A percentile compares a stretch with the other conserved stretches of the same genome.
These are phyloP conservation scores for Atta cephalotes DNA, from an alignment of 1,140 invertebrate genomes.

Conservation along the genomic window DNA sequence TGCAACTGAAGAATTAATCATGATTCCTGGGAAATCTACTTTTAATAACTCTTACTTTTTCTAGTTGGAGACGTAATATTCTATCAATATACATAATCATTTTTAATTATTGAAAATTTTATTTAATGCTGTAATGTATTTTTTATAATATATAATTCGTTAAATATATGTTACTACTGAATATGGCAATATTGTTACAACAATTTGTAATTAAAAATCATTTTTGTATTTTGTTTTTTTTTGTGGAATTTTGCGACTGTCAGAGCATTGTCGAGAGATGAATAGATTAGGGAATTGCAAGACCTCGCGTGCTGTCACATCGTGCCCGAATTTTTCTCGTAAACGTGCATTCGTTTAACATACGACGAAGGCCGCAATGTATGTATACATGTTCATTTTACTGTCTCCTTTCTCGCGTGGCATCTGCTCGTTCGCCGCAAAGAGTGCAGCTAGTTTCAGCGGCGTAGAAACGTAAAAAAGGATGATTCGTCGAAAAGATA, in stretches of 20 bases:
- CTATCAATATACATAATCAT: not conserved
- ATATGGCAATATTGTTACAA: not conserved
- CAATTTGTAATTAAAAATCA: not conserved
- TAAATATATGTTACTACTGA: not conserved
- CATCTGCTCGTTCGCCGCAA: constrained; percentile 63
- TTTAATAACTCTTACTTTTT: not conserved
- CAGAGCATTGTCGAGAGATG: not conserved
- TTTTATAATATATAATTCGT: not conserved
- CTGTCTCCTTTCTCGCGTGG: constrained; percentile 58
- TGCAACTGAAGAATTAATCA: constrained; percentile 21
- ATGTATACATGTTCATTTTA: constrained; percentile 63
- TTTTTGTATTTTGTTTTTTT: not conserved
- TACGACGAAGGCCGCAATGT: constrained; percentile 20
- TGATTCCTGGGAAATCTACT: constrained; percentile 22
- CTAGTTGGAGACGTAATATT: not conserved
- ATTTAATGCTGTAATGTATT: not conserved
- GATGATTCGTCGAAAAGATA: constrained; percentile 76
- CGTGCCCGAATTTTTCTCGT: constrained; percentile 28
- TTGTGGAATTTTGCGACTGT: not conserved
- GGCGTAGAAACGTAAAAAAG: constrained; percentile 69
- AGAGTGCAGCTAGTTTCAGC: constrained; percentile 41
- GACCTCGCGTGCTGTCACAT: constrained; percentile 6
- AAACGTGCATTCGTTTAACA: constrained; percentile 3
- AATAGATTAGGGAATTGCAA: constrained; percentile 17
- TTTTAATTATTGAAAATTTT: constrained; percentile 1